Conservation (phyloP, 1,140 invertebrate genomes). For the Cotesia typhae region DNA sequence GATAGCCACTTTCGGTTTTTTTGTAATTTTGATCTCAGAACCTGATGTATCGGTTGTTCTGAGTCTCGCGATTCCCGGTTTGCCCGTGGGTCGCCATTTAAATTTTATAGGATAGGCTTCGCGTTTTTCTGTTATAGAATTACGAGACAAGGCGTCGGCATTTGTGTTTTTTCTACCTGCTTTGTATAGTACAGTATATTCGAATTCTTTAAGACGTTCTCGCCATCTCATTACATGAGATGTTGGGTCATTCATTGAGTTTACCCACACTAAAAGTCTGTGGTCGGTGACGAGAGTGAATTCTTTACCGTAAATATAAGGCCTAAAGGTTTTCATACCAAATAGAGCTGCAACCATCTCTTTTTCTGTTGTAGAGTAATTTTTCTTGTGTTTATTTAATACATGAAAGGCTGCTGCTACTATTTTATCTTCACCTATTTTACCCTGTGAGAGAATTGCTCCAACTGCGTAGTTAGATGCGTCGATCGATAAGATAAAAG, state of each 20-base stretch:
- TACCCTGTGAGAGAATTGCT: too few species aligned
- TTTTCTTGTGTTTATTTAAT: too few species aligned
- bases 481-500: too few species aligned
- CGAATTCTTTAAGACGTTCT: not conserved
- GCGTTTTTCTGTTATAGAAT: not conserved
- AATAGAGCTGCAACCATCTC: not conserved
- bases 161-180: not conserved
- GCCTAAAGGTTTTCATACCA: not conserved
- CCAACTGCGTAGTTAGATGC: too few species aligned
- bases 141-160: not conserved
- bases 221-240: not conserved
- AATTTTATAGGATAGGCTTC: too few species aligned
- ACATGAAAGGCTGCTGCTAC: too few species aligned
- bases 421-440: too few species aligned
- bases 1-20: too few species aligned
- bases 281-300: not conserved
- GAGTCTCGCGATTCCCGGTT: too few species aligned
- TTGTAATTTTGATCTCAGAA: too few species aligned
- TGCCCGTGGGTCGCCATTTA: too few species aligned
- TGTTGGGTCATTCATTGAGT: conserved; percentile 16
- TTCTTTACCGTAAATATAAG: not conserved
- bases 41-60: too few species aligned
- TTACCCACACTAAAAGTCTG: not conserved
- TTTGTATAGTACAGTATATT: not conserved
- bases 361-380: not conserved